phyloP scores from a whole-genome alignment of 2,797 vertebrate genomes.

The Ctenosaura bakeri region DNA sequence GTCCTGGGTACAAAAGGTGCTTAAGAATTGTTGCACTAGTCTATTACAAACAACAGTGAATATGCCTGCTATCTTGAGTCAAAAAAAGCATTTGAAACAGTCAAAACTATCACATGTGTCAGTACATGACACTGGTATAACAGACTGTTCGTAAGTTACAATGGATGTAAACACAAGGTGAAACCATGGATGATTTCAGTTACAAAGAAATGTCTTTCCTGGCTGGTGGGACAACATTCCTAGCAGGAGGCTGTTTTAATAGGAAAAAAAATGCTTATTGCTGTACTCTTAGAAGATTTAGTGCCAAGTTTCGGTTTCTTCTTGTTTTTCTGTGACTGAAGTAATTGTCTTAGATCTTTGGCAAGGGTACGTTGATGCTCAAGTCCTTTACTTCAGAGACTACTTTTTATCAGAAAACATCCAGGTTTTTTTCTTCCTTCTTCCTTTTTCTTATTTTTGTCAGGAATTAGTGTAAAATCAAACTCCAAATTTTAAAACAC shows the following conservation, averaged over 20 bases:
- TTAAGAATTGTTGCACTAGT: neutral
- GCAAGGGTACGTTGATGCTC: neutral
- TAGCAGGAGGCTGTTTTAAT: slow-evolving; percentile 1
- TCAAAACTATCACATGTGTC: neutral
- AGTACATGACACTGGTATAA: neutral
- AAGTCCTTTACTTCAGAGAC: neutral
- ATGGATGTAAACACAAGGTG: neutral
- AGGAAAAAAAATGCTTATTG: neutral
- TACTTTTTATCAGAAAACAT: neutral
- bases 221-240: neutral
- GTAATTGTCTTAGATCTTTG: neutral
- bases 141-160: neutral
- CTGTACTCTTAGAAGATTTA: neutral
- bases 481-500: neutral
- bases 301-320: slow-evolving; percentile 2
- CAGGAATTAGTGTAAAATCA: neutral
- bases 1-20: neutral
- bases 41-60: neutral
- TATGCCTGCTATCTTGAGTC: neutral
- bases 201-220: neutral
- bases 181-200: neutral
- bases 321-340: neutral
- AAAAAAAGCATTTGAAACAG: neutral
- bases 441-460: neutral
- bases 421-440: too few relatives aligned